phyloP scores from a whole-genome alignment of 2,888 invertebrate genomes.

The Leptogaster cylindrica region DNA sequence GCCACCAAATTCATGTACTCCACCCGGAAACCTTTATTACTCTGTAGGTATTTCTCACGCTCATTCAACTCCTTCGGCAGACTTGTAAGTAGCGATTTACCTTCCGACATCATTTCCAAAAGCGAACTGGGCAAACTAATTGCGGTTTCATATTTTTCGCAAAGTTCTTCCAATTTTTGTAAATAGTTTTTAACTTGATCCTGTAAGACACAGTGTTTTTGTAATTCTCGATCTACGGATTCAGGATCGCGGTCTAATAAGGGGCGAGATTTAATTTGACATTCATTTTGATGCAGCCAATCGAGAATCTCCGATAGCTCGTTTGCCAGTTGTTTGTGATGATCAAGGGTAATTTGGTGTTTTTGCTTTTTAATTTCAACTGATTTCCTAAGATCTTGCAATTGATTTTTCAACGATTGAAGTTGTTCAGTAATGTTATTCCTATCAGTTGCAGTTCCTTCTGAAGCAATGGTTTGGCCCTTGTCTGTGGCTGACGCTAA shows the following conservation, averaged over 20 bases:
- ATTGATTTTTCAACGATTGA: constrained; percentile 84
- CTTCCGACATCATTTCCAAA: constrained; percentile 84
- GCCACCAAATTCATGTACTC: constrained; percentile 79
- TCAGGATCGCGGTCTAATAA: constrained; percentile 77
- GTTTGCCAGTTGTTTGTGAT: constrained; percentile 82
- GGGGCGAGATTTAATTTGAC: constrained; percentile 81
- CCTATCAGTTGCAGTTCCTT: constrained; percentile 85
- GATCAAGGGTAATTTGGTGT: constrained; percentile 85
- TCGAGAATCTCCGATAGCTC: constrained; percentile 84
- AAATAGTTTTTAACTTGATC: constrained; percentile 74
- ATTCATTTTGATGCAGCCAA: constrained; percentile 83
- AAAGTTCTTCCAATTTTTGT: constrained; percentile 72
- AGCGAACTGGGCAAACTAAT: constrained; percentile 81
- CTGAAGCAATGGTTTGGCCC: constrained; percentile 90
- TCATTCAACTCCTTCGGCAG: constrained; percentile 82
- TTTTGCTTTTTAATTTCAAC: constrained; percentile 88
- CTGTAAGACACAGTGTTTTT: constrained; percentile 74
- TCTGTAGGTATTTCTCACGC: constrained; percentile 78
- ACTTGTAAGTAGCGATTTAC: constrained; percentile 76
- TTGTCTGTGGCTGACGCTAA: constrained; percentile 88
- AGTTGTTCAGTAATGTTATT: constrained; percentile 87
- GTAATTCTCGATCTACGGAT: constrained; percentile 82
- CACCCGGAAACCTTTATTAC: constrained; percentile 76
- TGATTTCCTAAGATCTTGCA: constrained; percentile 76
- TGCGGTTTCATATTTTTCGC: constrained; percentile 75